Evolutionary conservation across 2,888 invertebrate species (phyloP).

Genomic region (Cryptus viduatorius): DNA sequence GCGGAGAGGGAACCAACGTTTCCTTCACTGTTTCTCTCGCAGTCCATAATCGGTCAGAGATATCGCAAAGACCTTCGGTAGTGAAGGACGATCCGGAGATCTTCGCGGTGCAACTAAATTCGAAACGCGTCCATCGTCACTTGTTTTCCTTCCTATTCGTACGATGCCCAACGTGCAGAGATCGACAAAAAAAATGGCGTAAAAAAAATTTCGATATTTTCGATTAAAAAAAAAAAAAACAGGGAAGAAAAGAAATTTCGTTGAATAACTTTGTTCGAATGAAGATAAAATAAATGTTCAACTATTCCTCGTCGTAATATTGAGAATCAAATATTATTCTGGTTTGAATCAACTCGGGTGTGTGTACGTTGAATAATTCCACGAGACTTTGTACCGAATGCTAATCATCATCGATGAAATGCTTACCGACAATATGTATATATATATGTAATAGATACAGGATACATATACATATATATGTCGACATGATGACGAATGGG

Average conservation of each 20-base stretch:
- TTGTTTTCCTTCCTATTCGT: not conserved
- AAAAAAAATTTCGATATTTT: not conserved
- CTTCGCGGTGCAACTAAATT: not conserved
- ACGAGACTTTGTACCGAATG: constrained; percentile 18
- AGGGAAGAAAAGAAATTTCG: not conserved
- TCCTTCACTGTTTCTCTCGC: not conserved
- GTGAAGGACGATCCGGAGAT: not conserved
- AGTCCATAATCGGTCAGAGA: not conserved
- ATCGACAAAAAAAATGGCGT: not conserved
- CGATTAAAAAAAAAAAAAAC: not conserved
- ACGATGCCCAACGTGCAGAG: too few relatives aligned
- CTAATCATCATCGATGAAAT: not conserved
- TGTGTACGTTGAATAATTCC: not conserved
- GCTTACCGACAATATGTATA: too few relatives aligned
- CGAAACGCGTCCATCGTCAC: not conserved
- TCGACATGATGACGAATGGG: not conserved
- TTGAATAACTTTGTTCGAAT: too few relatives aligned
- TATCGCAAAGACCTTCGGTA: not conserved
- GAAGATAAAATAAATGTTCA: too few relatives aligned
- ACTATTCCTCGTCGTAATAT: too few relatives aligned
- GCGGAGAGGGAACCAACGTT: not conserved
- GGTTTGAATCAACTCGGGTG: not conserved
- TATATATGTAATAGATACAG: not conserved
- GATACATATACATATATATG: not conserved
- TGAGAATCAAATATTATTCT: too few relatives aligned